Evolutionary conservation across 2,888 invertebrate genomes (phyloP).

Genomic region (Drosophila paracracens): DNA sequence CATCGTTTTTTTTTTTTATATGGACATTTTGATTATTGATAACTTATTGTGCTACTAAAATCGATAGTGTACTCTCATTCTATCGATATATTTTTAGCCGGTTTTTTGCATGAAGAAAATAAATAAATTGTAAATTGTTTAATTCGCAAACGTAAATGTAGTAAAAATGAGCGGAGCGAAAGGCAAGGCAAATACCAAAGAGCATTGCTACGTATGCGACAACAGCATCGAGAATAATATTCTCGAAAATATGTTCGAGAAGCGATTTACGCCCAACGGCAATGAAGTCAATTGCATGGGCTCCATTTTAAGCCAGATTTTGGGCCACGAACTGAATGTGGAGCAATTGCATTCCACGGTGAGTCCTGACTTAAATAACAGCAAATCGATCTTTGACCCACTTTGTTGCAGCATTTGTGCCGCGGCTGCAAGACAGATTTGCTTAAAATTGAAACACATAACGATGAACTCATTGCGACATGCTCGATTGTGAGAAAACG

Average conservation of each 20-base stretch:
- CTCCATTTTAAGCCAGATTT: conserved; percentile 14
- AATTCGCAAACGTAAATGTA: background rate
- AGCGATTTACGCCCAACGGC: conserved; percentile 23
- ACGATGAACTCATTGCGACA: conserved; percentile 37
- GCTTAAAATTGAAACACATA: conserved; percentile 62
- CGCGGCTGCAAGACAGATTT: conserved; percentile 62
- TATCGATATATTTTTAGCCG: background rate
- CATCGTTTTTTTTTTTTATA: background rate
- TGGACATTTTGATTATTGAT: background rate
- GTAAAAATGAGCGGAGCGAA: background rate
- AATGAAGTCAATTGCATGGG: conserved; percentile 18
- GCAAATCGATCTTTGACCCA: background rate
- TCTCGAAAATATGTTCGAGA: conserved; percentile 31
- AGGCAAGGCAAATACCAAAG: background rate
- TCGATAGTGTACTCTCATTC: background rate
- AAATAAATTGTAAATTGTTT: background rate
- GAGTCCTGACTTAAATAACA: background rate
- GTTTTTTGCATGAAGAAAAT: background rate
- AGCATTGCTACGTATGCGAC: conserved; percentile 45
- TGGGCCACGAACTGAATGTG: conserved; percentile 11
- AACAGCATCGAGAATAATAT: background rate
- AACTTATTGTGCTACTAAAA: background rate
- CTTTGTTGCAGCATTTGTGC: conserved; percentile 58
- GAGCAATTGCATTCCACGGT: conserved; percentile 37
- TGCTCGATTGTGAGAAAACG: conserved; percentile 50